Base-by-base conservation (phyloP, 2,888 invertebrate genomes). In the Leuctra nigra region DNA sequence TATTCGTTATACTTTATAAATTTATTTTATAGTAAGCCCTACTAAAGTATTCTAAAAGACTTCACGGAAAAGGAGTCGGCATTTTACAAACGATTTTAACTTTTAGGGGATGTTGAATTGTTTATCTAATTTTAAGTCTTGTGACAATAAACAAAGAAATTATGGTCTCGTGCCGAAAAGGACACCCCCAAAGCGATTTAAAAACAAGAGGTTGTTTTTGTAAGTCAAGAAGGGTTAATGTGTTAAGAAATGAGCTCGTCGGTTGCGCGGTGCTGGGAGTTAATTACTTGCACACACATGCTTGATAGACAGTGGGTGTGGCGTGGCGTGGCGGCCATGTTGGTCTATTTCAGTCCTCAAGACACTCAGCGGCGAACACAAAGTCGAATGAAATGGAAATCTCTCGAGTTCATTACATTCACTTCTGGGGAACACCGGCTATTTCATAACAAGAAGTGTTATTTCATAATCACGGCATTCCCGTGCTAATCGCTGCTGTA, bases 101-200 rank as follows among this genome's bases (percentile, higher is more conserved):
- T 14, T 54, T 24, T 39, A 33, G 46, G 41, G 54, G 54, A 44
- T 44, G 46, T 29, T 50, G 33, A 50, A 46, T 44, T 58, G 55
- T 58, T 58, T 58, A 50, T 58, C 44, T 50, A 58, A 54, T 53
- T 50, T n/a, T 52, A 48, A 58, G 54, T 58, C 58, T 44, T 53
- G 25, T 58, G 22, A 55, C 55, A 58, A 58, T 53, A 58, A 58
- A 58, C 44, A 54, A 18, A 36, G 55, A 46, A 44, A 20, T 18
- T 18, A 50, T 18, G 35, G 33, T 23, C 47, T 23, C 16, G 22
- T 50, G 50, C 50, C 50, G 50, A 20, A 20, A 48, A 35, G 22
- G 50, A 18, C 14, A 7, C 29, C 47, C 47, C 13, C 47, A 25
- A 24, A 24, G 47, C 24, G 25, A 47, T n/a, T n/a, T n/a, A n/a